Evolutionary conservation across 2,113 vertebrate genomes (phyloP), one percentile per base, ranked within the genome.

Genomic region (Probosciger aterrimus): DNA sequence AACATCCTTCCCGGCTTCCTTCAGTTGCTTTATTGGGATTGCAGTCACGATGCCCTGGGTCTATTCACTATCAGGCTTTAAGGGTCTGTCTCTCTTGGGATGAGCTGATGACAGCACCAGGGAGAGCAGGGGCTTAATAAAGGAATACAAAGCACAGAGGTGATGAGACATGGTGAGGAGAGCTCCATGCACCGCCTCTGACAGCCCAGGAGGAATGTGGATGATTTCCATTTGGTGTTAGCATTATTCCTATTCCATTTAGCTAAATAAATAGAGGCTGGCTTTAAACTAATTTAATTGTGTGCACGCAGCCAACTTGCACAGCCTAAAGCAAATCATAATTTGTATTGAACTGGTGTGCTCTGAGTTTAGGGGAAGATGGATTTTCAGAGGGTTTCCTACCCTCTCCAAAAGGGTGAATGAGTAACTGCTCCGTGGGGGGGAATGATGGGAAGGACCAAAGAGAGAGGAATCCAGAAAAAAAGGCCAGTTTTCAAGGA

Each of bases 211-310:
- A 94, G 70, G 82, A 91, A 91, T 80, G 14, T 25, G 49, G 70
- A 79, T 64, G 16, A 71, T 63, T 94, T 89, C 79, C 19, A 68
- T 33, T 81, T 63, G 78, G 78, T 35, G 92, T 95, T 64, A 68
- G 70, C 62, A 60, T 90, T 64, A 79, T 90, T 95, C 65, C 82
- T 87, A 10, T 95, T 95, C 85, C 77, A 91, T 96, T 96, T 95
- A 93, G 78, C 70, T 95, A 91, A 91, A 91, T 64, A 92, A 94
- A 96, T 60, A 94, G 84, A 88, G 53, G 77, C 28, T 52, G 73
- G 82, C 47, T 89, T 96, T 92, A 71, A 91, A 75, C 88, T 88
- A 41, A 86, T 92, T 92, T 57, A 86, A 82, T 86, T 19, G 4
- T 33, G 57, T 43, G 65, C 81, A 76, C 0, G 25, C 78, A 87